Conservation (phyloP, 2,888 invertebrate genomes). For the Drosophila colorata region DNA sequence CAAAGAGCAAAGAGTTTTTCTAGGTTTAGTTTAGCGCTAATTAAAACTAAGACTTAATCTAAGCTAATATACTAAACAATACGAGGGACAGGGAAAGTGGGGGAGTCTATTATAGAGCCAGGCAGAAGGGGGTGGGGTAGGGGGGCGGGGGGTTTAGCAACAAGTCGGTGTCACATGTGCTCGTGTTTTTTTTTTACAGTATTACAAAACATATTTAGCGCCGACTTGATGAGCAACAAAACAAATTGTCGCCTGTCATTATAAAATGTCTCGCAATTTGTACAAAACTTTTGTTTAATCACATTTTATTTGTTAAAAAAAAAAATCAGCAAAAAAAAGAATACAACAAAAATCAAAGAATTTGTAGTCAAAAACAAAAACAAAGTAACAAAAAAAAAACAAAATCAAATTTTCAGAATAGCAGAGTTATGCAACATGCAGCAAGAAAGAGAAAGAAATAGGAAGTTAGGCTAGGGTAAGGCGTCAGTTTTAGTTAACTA, state of each 20-base stretch:
- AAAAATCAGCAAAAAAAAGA: slow-evolving; percentile 13
- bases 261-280: slow-evolving; percentile 51
- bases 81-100: slow-evolving; percentile 6
- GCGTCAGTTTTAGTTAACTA: slow-evolving; percentile 13
- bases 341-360: slow-evolving; percentile 66
- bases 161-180: slow-evolving; percentile 4
- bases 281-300: slow-evolving; percentile 50
- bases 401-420: slow-evolving; percentile 40
- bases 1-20: slow-evolving; percentile 55
- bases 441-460: background rate
- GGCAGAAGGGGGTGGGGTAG: too few species aligned
- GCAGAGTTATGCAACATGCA: slow-evolving; percentile 16
- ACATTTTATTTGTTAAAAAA: slow-evolving; percentile 35
- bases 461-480: slow-evolving; percentile 16
- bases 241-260: slow-evolving; percentile 3
- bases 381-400: slow-evolving; percentile 2
- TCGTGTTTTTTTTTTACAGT: slow-evolving; percentile 1
- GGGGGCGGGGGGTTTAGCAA: background rate
- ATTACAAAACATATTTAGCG: slow-evolving; percentile 6
- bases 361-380: slow-evolving; percentile 66
- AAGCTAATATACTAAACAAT: slow-evolving; percentile 3
- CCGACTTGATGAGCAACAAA: slow-evolving; percentile 20
- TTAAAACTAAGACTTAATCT: slow-evolving; percentile 32
- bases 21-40: slow-evolving; percentile 32
- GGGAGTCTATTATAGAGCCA: too few species aligned